These are phyloP conservation scores for Tympanoctomys barrerae DNA, from an alignment of 2,797 vertebrate species.

Conservation along the genomic window DNA sequence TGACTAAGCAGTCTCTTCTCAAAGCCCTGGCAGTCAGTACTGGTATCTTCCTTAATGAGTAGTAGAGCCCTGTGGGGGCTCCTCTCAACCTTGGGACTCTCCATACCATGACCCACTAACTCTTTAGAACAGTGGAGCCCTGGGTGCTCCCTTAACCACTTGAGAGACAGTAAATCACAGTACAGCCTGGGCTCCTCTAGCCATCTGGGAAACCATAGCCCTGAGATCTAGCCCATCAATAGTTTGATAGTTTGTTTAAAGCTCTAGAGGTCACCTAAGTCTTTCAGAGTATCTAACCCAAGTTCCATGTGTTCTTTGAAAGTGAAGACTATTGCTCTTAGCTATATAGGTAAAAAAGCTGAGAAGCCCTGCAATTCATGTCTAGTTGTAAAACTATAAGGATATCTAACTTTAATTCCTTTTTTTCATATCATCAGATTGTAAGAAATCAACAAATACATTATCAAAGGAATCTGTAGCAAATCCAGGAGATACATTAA, in stretches of 20 bases:
- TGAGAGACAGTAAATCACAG: too few relatives aligned
- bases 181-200: too few relatives aligned
- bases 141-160: too few relatives aligned
- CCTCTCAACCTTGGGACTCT: too few relatives aligned
- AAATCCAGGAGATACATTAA: neutral
- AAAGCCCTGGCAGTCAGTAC: too few relatives aligned
- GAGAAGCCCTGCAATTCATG: neutral
- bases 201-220: too few relatives aligned
- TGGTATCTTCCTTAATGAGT: too few relatives aligned
- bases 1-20: too few relatives aligned
- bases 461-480: neutral
- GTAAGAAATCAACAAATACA: neutral
- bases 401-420: neutral
- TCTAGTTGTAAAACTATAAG: neutral
- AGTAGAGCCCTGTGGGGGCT: too few relatives aligned
- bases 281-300: neutral
- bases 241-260: neutral
- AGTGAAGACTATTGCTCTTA: neutral
- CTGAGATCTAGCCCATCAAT: too few relatives aligned
- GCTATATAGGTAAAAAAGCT: neutral
- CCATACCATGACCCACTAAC: too few relatives aligned
- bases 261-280: neutral
- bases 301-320: neutral
- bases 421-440: neutral
- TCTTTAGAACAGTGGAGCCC: too few relatives aligned